Conservation (phyloP, 2,113 vertebrate species). For the Forbesichthys agassizii region DNA sequence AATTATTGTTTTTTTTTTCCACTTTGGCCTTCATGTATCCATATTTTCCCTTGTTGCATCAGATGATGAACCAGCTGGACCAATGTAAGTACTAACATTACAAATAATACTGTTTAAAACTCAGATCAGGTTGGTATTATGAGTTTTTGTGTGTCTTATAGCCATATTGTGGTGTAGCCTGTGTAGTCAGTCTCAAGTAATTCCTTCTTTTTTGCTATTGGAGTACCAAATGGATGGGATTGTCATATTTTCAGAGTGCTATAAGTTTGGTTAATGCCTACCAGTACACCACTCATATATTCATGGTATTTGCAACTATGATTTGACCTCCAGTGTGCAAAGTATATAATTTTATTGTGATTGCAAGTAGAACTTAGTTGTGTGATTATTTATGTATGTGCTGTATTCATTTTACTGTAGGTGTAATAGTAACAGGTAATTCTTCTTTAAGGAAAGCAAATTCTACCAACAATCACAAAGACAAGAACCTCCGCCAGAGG, state of each 20-base stretch:
- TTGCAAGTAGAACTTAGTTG: constrained; percentile 2
- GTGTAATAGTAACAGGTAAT: constrained; percentile 33
- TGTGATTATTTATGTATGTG: background rate
- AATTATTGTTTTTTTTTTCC: background rate
- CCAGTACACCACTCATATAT: too few relatives aligned
- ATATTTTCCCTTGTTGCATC: constrained; percentile 57
- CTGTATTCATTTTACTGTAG: background rate
- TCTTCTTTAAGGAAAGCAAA: constrained; percentile 90
- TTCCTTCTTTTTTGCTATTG: background rate
- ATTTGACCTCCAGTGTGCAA: background rate
- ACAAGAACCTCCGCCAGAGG: constrained; percentile 99
- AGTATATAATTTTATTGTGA: background rate
- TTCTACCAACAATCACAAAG: constrained; percentile 99
- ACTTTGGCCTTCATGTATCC: constrained; percentile 62
- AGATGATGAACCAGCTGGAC: constrained; percentile 97
- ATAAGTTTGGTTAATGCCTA: background rate
- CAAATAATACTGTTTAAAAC: constrained; percentile 8
- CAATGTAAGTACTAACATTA: constrained; percentile 83
- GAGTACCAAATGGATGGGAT: too few relatives aligned
- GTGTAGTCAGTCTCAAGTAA: constrained; percentile 16
- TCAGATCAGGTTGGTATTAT: constrained; percentile 15
- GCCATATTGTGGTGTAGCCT: constrained; percentile 15
- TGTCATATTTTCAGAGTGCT: background rate
- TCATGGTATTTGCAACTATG: background rate
- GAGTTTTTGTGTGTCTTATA: constrained; percentile 28